Conservation (phyloP, 1,140 invertebrate genomes). For the Drosophila arawakana region DNA sequence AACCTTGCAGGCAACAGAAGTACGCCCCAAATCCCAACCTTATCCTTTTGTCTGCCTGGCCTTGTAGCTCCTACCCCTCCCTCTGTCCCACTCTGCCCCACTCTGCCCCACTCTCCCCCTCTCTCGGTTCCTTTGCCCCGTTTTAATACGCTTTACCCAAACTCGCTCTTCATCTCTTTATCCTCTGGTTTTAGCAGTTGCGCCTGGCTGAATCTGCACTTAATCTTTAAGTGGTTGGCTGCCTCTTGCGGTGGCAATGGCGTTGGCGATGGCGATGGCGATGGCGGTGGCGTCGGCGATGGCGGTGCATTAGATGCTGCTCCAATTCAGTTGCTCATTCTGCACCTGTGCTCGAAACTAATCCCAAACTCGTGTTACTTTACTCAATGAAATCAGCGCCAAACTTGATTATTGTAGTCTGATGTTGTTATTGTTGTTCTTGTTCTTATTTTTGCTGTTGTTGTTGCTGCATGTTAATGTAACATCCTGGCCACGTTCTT, state of each 20-base stretch:
- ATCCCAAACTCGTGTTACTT: constrained; percentile 77
- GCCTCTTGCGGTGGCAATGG: constrained; percentile 43
- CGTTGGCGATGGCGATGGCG: constrained; percentile 12
- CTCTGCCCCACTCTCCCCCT: neutral
- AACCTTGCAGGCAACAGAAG: constrained; percentile 10
- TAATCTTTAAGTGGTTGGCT: constrained; percentile 81
- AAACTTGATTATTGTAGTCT: constrained; percentile 74
- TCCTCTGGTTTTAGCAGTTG: constrained; percentile 45
- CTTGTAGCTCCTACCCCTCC: constrained; percentile 7
- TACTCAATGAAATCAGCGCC: constrained; percentile 70
- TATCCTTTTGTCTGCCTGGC: constrained; percentile 63
- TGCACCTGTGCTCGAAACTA: constrained; percentile 64
- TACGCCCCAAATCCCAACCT: constrained; percentile 15
- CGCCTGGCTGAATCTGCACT: constrained; percentile 77
- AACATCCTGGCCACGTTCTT: constrained; percentile 29
- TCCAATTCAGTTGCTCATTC: constrained; percentile 14
- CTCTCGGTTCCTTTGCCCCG: neutral
- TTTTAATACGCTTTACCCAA: constrained; percentile 27
- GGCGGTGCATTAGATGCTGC: constrained; percentile 58
- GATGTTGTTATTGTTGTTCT: neutral
- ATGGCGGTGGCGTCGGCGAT: constrained; percentile 7
- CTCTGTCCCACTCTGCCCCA: neutral
- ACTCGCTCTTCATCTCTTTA: constrained; percentile 6
- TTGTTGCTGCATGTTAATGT: constrained; percentile 71
- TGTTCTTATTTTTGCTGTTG: neutral